Evolutionary conservation across 2,888 invertebrate genomes (phyloP).

Genomic region (Brenthis ino): DNA sequence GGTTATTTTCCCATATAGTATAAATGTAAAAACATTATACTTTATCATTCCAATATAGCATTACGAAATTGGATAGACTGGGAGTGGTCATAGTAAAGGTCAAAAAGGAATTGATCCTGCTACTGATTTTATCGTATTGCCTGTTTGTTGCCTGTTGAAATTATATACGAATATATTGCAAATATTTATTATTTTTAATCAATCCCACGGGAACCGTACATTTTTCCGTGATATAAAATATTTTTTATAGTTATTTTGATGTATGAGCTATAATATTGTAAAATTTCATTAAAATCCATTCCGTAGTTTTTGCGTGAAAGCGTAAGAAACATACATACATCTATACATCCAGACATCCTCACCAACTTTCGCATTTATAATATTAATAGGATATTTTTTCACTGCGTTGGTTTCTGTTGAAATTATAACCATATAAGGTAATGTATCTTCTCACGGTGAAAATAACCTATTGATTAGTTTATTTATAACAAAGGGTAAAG

Average conservation of each 20-base stretch:
- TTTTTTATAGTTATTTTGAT: too few species aligned
- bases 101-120: slow-evolving; percentile 10
- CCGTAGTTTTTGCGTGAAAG: too few species aligned
- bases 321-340: too few species aligned
- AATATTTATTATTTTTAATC: not conserved
- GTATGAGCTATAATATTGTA: too few species aligned
- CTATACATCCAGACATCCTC: not conserved
- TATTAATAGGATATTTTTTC: not conserved
- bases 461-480: slow-evolving; percentile 26
- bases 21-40: not conserved
- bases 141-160: slow-evolving; percentile 5
- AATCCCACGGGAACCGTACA: too few species aligned
- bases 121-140: slow-evolving; percentile 20
- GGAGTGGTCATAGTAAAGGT: slow-evolving; percentile 22
- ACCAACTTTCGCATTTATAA: too few species aligned
- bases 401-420: not conserved
- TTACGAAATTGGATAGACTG: slow-evolving; percentile 20
- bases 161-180: not conserved
- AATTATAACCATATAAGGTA: slow-evolving; percentile 18
- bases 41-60: slow-evolving; percentile 16
- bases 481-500: slow-evolving; percentile 16
- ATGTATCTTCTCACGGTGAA: slow-evolving; percentile 1
- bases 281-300: too few species aligned
- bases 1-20: too few species aligned
- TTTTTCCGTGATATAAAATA: too few species aligned